Percentiles rank a stretch among this genome's conserved stretches.
Conservation (phyloP, 2,888 invertebrate species). For the Anorthoa munda region DNA sequence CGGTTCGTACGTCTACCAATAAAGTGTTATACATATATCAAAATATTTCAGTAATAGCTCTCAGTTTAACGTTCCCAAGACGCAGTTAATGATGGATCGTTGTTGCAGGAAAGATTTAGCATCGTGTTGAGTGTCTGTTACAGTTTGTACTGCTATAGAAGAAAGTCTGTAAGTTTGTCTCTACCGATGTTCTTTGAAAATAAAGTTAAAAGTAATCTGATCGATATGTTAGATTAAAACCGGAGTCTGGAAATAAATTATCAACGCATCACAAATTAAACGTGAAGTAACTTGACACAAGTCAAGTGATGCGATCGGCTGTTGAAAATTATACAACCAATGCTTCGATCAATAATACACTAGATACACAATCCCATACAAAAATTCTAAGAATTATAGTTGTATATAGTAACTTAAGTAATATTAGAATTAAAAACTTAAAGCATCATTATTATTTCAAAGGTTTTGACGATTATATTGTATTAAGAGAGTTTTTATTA, state of each 20-base stretch:
- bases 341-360: no score
- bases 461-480: neutral
- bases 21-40: constrained; percentile 11
- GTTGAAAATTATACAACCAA: neutral
- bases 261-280: no score
- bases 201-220: neutral
- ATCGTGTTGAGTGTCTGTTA: neutral
- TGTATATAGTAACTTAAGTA: no score
- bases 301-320: neutral
- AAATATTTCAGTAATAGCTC: constrained; percentile 20
- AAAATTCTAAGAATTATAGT: no score
- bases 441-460: neutral
- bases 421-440: neutral
- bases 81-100: constrained; percentile 29
- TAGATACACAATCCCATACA: no score
- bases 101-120: constrained; percentile 21
- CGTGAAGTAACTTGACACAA: no score
- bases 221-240: neutral
- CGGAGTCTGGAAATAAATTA: no score
- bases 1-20: constrained; percentile 3
- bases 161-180: neutral
- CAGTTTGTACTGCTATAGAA: neutral
- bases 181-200: neutral
- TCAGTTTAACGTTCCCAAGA: constrained; percentile 6
- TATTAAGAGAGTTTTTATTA: neutral